Evolutionary conservation across 2,797 vertebrate genomes (phyloP), one percentile per base, ranked within the genome.

Genomic region (Coilia nasus): DNA sequence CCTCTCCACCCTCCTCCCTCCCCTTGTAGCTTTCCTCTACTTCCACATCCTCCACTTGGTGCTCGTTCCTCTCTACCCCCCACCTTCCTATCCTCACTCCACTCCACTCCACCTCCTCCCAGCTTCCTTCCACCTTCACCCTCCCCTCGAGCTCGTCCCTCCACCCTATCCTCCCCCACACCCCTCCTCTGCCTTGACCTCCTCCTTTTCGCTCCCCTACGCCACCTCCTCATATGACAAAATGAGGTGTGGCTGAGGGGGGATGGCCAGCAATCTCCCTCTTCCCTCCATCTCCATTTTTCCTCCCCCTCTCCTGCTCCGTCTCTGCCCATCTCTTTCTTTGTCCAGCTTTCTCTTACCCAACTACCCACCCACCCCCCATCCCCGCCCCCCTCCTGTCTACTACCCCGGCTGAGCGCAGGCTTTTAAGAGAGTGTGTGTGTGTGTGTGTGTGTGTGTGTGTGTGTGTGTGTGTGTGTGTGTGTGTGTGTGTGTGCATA

Each of bases 371-470:
- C n/a, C 23, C 10, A 0, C 10, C 60, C 23, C 60, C 23, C 6
- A 7, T 5, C 60, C 19, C n/a, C 60, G 9, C 1, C 31, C 19
- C 41, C 9, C 4, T 64, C n/a, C 0, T 54, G 50, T 54, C 50
- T 54, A 54, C 60, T 9, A 23, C n/a, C 60, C 7, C 23, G 23
- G n/a, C 60, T 23, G n/a, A 71, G 64, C 10, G 10, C 25, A 31
- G 28, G 64, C 64, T 78, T 15, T 78, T 60, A 56, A 46, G 5
- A 17, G n/a, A 0, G 60, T 23, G 60, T 25, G 67, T 56, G 46
- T 31, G 82, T 47, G 60, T 71, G 60, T 54, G 21, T 62, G 59
- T 19, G 21, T 62, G 59, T 71, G 64, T 71, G 64, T 71, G 64
- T 71, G 60, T 25, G 60, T 25, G 62, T 28, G 62, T 67, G 7